Conservation (phyloP, 2,888 invertebrate genomes). For the Tribolium freemani region DNA sequence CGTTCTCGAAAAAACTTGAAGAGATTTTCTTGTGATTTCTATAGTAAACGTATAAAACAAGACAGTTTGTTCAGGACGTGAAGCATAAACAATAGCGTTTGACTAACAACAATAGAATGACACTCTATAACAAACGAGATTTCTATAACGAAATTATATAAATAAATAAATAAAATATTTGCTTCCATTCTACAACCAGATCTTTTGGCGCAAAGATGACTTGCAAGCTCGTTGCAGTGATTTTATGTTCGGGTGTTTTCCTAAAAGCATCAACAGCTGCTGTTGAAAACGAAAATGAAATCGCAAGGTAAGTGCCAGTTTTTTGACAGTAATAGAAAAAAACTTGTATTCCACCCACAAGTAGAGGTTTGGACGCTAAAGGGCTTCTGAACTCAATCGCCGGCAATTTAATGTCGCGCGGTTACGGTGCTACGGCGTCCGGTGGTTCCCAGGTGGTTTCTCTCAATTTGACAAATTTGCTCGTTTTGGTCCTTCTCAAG, state of each 20-base stretch:
- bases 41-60: slow-evolving; percentile 31
- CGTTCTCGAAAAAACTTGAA: slow-evolving; percentile 11
- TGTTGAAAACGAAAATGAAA: slow-evolving; percentile 30
- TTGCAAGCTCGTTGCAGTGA: slow-evolving; percentile 2
- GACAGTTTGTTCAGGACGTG: slow-evolving; percentile 50
- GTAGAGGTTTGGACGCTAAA: slow-evolving; percentile 62
- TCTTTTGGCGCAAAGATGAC: slow-evolving; percentile 18
- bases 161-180: slow-evolving; percentile 38
- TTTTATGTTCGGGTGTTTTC: slow-evolving; percentile 15
- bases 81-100: slow-evolving; percentile 54
- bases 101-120: slow-evolving; percentile 45
- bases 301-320: slow-evolving; percentile 32
- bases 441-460: slow-evolving; percentile 75
- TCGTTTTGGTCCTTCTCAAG: slow-evolving; percentile 85
- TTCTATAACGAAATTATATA: slow-evolving; percentile 36
- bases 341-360: neutral
- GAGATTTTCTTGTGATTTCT: slow-evolving; percentile 27
- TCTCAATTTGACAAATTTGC: slow-evolving; percentile 84
- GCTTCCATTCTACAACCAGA: neutral
- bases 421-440: slow-evolving; percentile 53
- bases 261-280: slow-evolving; percentile 8
- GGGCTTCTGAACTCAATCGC: slow-evolving; percentile 62
- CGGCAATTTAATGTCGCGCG: slow-evolving; percentile 62
- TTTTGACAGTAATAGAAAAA: neutral
- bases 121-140: slow-evolving; percentile 19